These are phyloP conservation scores for Petroica traversi DNA, from an alignment of 2,113 vertebrate genomes.

Conservation along the genomic window DNA sequence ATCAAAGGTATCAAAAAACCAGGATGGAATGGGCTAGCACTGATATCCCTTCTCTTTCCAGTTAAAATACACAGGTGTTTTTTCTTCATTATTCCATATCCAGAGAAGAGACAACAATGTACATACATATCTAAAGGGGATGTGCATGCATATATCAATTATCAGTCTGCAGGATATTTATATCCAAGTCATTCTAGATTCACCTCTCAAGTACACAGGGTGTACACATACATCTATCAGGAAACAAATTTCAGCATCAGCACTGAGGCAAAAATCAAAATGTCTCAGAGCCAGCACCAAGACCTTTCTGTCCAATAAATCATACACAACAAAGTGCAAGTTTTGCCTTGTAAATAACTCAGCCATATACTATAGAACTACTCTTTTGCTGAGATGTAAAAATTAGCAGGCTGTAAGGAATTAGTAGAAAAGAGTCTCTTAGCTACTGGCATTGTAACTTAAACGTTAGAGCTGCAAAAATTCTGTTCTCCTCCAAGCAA, in stretches of 20 bases:
- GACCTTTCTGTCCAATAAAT: neutral
- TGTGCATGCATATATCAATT: neutral
- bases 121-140: rapidly evolving
- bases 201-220: neutral
- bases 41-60: neutral
- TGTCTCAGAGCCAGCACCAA: neutral
- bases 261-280: neutral
- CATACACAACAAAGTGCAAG: neutral
- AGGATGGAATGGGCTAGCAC: neutral
- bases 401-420: neutral
- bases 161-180: neutral
- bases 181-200: neutral
- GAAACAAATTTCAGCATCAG: neutral
- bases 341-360: neutral
- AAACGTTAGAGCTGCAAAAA: neutral
- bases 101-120: neutral
- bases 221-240: neutral
- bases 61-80: neutral
- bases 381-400: neutral
- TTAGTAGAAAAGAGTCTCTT: neutral
- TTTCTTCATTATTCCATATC: neutral
- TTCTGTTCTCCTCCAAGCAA: neutral
- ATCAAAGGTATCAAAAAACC: neutral
- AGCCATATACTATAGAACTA: neutral
- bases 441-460: neutral